Conservation (phyloP, 2,797 vertebrate species). For the Hypotaenidia philippensis region DNA sequence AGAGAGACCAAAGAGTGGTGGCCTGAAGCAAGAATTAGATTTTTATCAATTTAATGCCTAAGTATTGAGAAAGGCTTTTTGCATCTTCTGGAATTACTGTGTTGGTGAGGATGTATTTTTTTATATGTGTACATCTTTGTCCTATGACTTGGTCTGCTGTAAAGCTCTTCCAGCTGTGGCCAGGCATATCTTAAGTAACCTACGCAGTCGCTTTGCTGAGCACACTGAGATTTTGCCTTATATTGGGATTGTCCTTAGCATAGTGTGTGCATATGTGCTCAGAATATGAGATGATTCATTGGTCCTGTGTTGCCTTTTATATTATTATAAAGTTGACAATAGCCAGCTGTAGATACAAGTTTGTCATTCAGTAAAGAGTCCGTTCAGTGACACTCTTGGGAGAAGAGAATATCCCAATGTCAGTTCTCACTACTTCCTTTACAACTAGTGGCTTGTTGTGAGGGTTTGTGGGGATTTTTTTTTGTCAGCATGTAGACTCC, state of each 20-base stretch:
- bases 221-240: background rate
- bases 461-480: background rate
- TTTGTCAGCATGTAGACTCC: background rate
- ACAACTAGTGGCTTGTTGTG: background rate
- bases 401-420: background rate
- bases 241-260: background rate
- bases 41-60: background rate
- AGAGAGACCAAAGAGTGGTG: no score
- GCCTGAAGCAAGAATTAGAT: conserved; percentile 1
- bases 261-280: background rate
- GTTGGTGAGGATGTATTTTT: background rate
- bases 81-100: background rate
- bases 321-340: background rate
- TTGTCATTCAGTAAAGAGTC: background rate
- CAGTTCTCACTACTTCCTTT: background rate
- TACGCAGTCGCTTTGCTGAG: background rate
- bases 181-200: background rate
- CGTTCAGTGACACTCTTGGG: background rate
- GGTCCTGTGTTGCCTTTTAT: background rate
- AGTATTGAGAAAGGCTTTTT: background rate
- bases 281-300: background rate
- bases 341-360: background rate
- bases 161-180: background rate
- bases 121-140: background rate
- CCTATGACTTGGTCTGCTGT: background rate